phyloP scores from a whole-genome alignment of 2,113 vertebrate genomes.

The Anguilla rostrata region DNA sequence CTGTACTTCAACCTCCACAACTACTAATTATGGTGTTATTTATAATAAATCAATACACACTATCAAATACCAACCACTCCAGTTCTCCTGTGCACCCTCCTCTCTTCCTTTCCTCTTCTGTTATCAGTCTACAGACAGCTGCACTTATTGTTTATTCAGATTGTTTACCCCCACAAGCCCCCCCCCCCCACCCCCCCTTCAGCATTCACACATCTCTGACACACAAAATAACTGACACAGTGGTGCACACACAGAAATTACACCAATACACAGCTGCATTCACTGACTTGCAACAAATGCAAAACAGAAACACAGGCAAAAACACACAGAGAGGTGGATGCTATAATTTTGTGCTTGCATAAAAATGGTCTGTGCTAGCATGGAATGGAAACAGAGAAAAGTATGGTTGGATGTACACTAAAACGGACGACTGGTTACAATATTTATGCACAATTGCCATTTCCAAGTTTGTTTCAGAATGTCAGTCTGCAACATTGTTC shows the following conservation, averaged over 20 bases:
- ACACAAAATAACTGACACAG: background rate
- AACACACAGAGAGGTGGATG: background rate
- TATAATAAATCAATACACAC: background rate
- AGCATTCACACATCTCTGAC: slow-evolving; percentile 34
- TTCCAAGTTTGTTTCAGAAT: background rate
- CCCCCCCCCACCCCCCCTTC: slow-evolving; percentile 20
- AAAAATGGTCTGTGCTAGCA: background rate
- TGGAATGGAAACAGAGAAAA: background rate
- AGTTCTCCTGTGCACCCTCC: slow-evolving; percentile 57
- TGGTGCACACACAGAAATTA: background rate
- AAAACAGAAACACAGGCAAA: slow-evolving; percentile 11
- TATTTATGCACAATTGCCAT: background rate
- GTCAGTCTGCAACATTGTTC: background rate
- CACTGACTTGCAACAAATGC: background rate
- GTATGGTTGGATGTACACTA: background rate
- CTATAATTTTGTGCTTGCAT: background rate
- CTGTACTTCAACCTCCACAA: background rate
- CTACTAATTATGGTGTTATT: background rate
- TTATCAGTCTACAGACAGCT: slow-evolving; percentile 75
- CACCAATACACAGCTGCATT: background rate
- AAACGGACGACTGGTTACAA: background rate
- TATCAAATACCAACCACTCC: slow-evolving; percentile 2
- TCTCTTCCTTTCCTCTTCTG: slow-evolving; percentile 49
- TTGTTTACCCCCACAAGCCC: slow-evolving; percentile 60
- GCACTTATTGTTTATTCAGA: slow-evolving; percentile 77